A percentile compares a stretch with the other conserved stretches of the same genome.
Conservation (phyloP, 2,797 vertebrate genomes). For the Epinephelus coioides region DNA sequence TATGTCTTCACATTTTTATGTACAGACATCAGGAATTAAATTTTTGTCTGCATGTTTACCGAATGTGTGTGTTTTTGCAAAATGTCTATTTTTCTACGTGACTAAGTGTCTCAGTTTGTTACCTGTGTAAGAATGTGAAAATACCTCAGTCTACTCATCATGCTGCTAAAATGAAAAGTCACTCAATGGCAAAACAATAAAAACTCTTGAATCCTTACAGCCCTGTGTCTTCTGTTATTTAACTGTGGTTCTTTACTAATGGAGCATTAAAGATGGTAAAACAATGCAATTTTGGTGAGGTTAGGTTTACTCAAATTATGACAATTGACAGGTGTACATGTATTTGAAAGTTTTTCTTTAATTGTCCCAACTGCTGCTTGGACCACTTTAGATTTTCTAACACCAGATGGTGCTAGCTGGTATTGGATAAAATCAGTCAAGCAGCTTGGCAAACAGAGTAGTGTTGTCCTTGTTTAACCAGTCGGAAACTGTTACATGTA, state of each 20-base stretch:
- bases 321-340: background rate
- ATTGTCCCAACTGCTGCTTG: too few species aligned
- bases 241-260: background rate
- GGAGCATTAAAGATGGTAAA: background rate
- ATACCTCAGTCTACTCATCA: constrained; percentile 89
- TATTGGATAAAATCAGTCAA: background rate
- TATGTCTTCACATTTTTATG: constrained; percentile 46
- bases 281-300: background rate
- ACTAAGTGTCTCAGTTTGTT: constrained; percentile 49
- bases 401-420: constrained; percentile 7
- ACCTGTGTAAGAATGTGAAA: constrained; percentile 77
- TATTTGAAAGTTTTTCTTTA: background rate
- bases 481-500: background rate
- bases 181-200: constrained; percentile 73
- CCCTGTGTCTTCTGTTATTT: constrained; percentile 21
- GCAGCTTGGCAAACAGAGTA: background rate
- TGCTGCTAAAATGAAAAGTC: constrained; percentile 88
- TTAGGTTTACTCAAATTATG: background rate
- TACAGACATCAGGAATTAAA: constrained; percentile 55
- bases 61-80: constrained; percentile 46
- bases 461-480: background rate
- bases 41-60: constrained; percentile 45
- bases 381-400: background rate
- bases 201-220: constrained; percentile 38
- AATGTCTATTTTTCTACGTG: constrained; percentile 64